Percentiles rank a stretch among this genome's conserved stretches.
Evolutionary conservation across 2,888 invertebrate species (phyloP).

Genomic region (Phanerotoma sp.): DNA sequence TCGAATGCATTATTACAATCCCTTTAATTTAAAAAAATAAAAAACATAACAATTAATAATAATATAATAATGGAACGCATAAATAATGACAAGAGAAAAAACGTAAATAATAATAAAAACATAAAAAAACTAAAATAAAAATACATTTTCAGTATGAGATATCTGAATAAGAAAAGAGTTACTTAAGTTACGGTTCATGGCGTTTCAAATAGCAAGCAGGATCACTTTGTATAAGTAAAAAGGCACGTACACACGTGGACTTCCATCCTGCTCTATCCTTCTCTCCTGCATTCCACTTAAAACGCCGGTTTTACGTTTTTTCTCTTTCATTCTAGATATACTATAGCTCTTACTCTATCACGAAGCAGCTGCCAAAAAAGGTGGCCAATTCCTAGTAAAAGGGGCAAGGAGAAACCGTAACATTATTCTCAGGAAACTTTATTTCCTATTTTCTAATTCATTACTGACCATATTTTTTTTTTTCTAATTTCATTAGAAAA

Average conservation of each 20-base stretch:
- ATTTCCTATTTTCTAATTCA: too few species aligned
- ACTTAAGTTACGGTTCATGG: neutral
- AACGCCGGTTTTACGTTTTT: neutral
- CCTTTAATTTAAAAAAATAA: too few species aligned
- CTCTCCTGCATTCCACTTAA: neutral
- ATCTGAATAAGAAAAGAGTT: too few species aligned
- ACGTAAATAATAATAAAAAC: too few species aligned
- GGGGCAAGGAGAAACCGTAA: neutral
- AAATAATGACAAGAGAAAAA: too few species aligned
- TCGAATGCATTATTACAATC: too few species aligned
- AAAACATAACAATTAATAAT: too few species aligned
- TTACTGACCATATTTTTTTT: too few species aligned
- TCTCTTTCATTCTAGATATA: slow-evolving; percentile 1
- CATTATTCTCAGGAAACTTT: slow-evolving; percentile 1
- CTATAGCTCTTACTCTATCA: slow-evolving; percentile 1
- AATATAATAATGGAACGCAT: too few species aligned
- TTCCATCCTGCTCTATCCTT: neutral
- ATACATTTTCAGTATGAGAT: too few species aligned
- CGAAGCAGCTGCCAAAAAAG: slow-evolving; percentile 24
- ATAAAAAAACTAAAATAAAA: too few species aligned
- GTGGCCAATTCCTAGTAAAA: slow-evolving; percentile 6
- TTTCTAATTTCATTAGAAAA: too few species aligned
- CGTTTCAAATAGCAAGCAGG: neutral
- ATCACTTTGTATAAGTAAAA: neutral
- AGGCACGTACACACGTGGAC: slow-evolving; percentile 6